phyloP scores from a whole-genome alignment of 2,797 vertebrate genomes.

The Pogonophryne albipinna region DNA sequence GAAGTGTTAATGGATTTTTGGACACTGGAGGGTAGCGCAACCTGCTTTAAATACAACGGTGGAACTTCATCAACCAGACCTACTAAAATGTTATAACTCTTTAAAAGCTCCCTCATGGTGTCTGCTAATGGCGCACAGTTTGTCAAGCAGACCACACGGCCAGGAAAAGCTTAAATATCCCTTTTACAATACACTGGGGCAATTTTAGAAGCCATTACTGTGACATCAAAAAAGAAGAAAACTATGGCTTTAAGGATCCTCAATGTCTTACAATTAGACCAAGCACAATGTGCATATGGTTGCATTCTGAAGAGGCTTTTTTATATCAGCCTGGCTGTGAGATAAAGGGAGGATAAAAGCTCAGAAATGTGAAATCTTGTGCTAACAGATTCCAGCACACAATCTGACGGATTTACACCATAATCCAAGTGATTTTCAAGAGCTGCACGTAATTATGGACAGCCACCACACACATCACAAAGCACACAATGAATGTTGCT shows the following conservation, averaged over 20 bases:
- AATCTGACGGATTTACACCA: conserved; percentile 13
- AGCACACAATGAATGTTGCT: background rate
- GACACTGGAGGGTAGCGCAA: no score
- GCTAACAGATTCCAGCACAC: conserved; percentile 16
- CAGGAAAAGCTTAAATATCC: conserved; percentile 29
- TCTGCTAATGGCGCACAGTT: conserved; percentile 32
- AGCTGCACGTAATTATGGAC: background rate
- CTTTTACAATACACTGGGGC: conserved; percentile 26
- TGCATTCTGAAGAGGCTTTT: background rate
- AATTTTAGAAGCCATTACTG: conserved; percentile 35
- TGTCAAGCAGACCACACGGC: conserved; percentile 22
- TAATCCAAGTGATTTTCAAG: conserved; percentile 13
- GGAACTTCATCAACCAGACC: no score
- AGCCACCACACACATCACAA: conserved; percentile 7
- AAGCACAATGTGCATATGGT: conserved; percentile 7
- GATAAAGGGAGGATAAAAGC: conserved; percentile 7
- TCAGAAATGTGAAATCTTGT: conserved; percentile 12
- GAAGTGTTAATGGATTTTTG: no score
- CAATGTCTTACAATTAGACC: conserved; percentile 43
- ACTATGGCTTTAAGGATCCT: conserved; percentile 35
- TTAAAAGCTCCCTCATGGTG: conserved; percentile 33
- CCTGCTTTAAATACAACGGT: no score
- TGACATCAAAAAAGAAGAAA: conserved; percentile 28
- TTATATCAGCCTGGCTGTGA: conserved; percentile 15
- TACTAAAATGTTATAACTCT: no score